Conservation (phyloP, 1,140 invertebrate genomes). For the Pseudomyrmex pallidus region DNA sequence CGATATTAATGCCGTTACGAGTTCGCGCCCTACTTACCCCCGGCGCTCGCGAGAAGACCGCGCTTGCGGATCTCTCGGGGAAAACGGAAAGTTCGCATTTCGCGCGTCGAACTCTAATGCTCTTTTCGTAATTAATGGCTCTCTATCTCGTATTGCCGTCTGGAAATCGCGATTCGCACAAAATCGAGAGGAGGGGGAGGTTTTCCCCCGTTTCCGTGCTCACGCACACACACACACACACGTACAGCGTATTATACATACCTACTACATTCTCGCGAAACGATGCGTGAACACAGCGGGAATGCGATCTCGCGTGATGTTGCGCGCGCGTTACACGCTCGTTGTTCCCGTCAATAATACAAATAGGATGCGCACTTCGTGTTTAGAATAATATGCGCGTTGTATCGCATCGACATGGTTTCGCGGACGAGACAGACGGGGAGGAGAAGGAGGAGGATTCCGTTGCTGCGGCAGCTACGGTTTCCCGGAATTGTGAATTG, state of each 20-base stretch:
- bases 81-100: constrained; percentile 53
- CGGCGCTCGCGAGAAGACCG: constrained; percentile 38
- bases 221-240: neutral
- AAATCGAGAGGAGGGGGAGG: neutral
- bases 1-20: constrained; percentile 74
- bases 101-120: constrained; percentile 58
- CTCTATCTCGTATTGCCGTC: constrained; percentile 52
- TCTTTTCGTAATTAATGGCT: constrained; percentile 65
- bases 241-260: neutral
- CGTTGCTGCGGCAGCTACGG: constrained; percentile 15
- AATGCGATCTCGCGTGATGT: constrained; percentile 23
- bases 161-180: constrained; percentile 37
- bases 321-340: constrained; percentile 13
- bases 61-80: constrained; percentile 42
- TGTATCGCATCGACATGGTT: neutral
- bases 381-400: constrained; percentile 47
- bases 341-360: constrained; percentile 51
- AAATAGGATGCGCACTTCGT: constrained; percentile 42
- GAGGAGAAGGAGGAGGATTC: neutral
- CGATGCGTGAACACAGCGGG: constrained; percentile 17
- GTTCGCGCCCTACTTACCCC: constrained; percentile 66
- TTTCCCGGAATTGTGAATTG: constrained; percentile 37
- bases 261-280: neutral
- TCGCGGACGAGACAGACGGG: constrained; percentile 4
- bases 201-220: neutral